phyloP scores from a whole-genome alignment of 2,113 vertebrate genomes.

The Entosphenus tridentatus region DNA sequence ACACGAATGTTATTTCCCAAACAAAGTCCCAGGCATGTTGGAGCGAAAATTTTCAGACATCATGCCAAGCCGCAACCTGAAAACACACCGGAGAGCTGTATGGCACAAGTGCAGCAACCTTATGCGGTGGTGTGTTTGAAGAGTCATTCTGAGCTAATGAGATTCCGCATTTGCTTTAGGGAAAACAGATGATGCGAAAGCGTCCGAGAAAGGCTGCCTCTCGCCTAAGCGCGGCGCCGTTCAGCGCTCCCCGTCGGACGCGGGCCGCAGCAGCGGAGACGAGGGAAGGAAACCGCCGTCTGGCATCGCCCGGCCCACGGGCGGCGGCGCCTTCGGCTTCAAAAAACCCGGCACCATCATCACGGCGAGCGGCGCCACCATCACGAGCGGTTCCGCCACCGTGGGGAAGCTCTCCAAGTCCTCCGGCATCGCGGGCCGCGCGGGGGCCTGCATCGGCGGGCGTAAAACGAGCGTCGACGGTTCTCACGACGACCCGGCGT shows the following conservation, averaged over 20 bases:
- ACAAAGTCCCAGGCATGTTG: no score
- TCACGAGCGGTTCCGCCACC: constrained; percentile 81
- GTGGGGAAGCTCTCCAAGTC: constrained; percentile 89
- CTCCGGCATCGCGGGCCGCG: constrained; percentile 33
- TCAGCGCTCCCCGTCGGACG: constrained; percentile 73
- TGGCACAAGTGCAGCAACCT: no score
- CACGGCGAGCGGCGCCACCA: constrained; percentile 65
- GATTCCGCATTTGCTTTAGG: constrained; percentile 29
- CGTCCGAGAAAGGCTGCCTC: constrained; percentile 71
- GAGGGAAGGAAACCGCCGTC: constrained; percentile 49
- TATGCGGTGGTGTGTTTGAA: no score
- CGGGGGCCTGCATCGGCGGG: constrained; percentile 15
- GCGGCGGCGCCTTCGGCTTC: constrained; percentile 54
- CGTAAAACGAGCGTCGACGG: constrained; percentile 41
- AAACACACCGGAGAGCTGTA: constrained; percentile 45
- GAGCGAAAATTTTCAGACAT: no score
- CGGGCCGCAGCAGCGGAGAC: constrained; percentile 68
- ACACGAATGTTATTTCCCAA: no score
- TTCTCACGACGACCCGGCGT: constrained; percentile 50
- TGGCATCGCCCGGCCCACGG: constrained; percentile 32
- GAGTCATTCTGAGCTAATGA: constrained; percentile 10
- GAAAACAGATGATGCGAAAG: constrained; percentile 89
- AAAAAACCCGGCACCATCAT: constrained; percentile 63
- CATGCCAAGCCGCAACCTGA: constrained; percentile 18
- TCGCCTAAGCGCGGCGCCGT: constrained; percentile 53